Percentiles rank a stretch among this genome's conserved stretches.
Evolutionary conservation across 2,113 vertebrate genomes (phyloP).

Genomic region (Oceanodroma tethys): DNA sequence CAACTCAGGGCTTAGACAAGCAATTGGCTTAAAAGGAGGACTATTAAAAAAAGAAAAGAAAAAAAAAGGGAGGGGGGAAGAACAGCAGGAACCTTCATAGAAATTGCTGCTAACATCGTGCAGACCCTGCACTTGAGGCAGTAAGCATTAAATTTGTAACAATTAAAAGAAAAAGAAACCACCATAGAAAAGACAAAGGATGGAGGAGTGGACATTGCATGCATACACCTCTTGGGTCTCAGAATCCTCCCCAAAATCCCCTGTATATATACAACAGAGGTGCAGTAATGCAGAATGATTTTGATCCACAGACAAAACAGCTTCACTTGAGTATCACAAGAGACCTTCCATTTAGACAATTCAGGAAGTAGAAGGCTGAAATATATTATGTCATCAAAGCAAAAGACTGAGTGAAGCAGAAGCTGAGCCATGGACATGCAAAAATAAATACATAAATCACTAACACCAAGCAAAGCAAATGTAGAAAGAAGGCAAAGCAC

Average conservation of each 20-base stretch:
- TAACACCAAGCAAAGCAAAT: neutral
- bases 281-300: neutral
- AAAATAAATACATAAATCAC: neutral
- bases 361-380: neutral
- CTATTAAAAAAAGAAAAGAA: neutral
- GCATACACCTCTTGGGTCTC: neutral
- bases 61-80: fast-evolving
- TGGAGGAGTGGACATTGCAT: neutral
- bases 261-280: neutral
- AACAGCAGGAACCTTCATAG: neutral
- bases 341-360: neutral
- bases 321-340: neutral
- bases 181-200: neutral
- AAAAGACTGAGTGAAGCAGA: neutral
- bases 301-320: neutral
- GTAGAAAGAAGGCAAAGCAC: neutral
- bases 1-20: neutral
- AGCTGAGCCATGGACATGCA: neutral
- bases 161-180: neutral
- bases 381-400: neutral
- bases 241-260: neutral
- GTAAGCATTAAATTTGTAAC: neutral
- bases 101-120: neutral
- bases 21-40: neutral
- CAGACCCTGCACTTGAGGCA: neutral